Base-by-base conservation (phyloP, 1,140 invertebrate genomes). In the Zaprionus ghesquierei region DNA sequence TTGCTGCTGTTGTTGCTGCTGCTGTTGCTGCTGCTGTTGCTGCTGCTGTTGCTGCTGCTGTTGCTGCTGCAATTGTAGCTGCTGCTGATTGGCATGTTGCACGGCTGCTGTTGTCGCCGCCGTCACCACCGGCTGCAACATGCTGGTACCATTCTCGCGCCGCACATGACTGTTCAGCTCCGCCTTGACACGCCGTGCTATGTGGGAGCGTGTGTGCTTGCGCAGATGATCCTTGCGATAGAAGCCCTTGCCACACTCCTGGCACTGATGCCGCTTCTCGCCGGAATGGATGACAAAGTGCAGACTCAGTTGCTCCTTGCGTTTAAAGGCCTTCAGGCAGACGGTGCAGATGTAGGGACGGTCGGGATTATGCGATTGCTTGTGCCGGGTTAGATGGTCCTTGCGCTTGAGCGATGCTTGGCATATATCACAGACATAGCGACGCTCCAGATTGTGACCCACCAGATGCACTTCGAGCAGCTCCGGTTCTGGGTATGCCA, bases 221-320 rank as follows among this genome's bases (percentile, higher is more conserved):
- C 94, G 93, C 51, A 96, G 92, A 91, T 96, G 96, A 92, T 96
- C 96, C 84, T 96, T 96, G 46, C 96, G 94, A 85, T 95, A 95
- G 91, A 95, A 95, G 35, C 94, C 96, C 92, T 97, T 97, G 46
- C 96, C 96, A 80, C 97, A 97, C 79, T 97, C 96, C 27, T 95
- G 95, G 91, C 97, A 97, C 6, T 97, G 94, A 80, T 97, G 96
- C 29, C 95, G 93, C 89, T 98, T 98, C 89, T 97, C 96, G 2
- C 96, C 96, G 0, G 96, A 96, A 91, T 97, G 96, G 79, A 97
- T 97, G 44, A 97, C 95, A 91, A 96, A 96, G 92, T 97, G 96
- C 74, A 97, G 91, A 0, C 96, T 96, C 3, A 97, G 93, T 75
- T 97, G 96, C 91, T 97, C 96, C 93, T 97, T 97, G 51, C 96